Conservation (phyloP, 53 echinoderm and acorn worm genomes). For the Zoroaster sp. region DNA sequence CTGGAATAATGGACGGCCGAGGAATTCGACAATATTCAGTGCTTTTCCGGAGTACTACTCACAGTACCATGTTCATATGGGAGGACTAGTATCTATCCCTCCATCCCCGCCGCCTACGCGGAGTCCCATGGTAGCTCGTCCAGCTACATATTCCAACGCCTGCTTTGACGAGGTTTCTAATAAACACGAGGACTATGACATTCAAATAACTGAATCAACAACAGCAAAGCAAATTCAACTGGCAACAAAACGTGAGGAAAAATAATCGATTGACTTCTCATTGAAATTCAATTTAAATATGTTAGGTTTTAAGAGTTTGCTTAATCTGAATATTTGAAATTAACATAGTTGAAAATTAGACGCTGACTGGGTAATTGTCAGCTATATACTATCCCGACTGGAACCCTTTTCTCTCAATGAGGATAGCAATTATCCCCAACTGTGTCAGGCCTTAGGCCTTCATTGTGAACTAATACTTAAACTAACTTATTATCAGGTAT, state of each 20-base stretch:
- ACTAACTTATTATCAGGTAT: no score
- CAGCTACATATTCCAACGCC: constrained; percentile 41
- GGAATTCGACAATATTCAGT: constrained; percentile 9
- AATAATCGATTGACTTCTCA: background rate
- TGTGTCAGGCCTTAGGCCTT: no score
- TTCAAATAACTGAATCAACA: background rate
- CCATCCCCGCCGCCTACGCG: background rate
- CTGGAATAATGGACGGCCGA: background rate
- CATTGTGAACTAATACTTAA: no score
- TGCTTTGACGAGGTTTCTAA: background rate
- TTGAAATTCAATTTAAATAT: no score
- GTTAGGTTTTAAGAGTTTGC: no score
- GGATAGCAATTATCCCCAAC: no score
- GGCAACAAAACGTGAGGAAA: background rate
- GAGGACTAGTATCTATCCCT: background rate
- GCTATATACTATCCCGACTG: no score
- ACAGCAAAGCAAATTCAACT: background rate
- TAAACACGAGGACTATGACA: background rate
- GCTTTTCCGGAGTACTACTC: constrained; percentile 27
- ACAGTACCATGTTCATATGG: background rate
- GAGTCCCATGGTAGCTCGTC: constrained; percentile 25
- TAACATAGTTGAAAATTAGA: no score
- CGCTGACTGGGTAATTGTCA: no score
- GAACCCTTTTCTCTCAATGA: no score
- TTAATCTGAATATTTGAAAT: no score